A percentile compares a stretch with the other conserved stretches of the same genome.
phyloP scores from a whole-genome alignment of 2,888 invertebrate genomes.

The Pollenia amentaria region DNA sequence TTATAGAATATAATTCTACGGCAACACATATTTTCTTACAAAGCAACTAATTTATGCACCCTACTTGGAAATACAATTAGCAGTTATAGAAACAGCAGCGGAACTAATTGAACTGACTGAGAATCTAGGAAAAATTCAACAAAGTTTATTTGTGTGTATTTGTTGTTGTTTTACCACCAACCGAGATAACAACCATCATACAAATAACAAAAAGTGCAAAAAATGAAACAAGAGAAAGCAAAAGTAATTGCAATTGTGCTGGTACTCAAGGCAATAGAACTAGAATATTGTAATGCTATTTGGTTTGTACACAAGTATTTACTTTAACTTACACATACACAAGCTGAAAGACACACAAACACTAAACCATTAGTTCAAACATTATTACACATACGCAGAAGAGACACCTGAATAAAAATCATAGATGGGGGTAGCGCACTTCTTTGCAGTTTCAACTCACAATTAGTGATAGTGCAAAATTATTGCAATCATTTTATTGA shows the following conservation, averaged over 20 bases:
- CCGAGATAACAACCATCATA: conserved; percentile 38
- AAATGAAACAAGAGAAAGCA: conserved; percentile 15
- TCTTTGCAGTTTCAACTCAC: no score
- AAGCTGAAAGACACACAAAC: background rate
- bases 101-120: background rate
- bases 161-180: background rate
- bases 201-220: conserved; percentile 5
- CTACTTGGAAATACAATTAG: background rate
- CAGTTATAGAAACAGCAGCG: background rate
- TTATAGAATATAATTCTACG: no score
- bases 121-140: conserved; percentile 33
- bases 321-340: background rate
- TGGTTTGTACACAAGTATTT: conserved; percentile 8
- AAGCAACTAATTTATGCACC: conserved; percentile 56
- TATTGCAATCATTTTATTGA: no score
- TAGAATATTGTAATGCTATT: background rate
- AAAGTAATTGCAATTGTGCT: conserved; percentile 49
- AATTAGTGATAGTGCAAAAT: no score
- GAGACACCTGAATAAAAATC: background rate
- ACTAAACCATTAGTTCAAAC: background rate
- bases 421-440: no score
- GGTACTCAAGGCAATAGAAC: conserved; percentile 15
- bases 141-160: conserved; percentile 16
- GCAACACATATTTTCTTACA: background rate
- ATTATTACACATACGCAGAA: background rate